Conservation (phyloP, 2,888 invertebrate species). For the Camponotus fellah region DNA sequence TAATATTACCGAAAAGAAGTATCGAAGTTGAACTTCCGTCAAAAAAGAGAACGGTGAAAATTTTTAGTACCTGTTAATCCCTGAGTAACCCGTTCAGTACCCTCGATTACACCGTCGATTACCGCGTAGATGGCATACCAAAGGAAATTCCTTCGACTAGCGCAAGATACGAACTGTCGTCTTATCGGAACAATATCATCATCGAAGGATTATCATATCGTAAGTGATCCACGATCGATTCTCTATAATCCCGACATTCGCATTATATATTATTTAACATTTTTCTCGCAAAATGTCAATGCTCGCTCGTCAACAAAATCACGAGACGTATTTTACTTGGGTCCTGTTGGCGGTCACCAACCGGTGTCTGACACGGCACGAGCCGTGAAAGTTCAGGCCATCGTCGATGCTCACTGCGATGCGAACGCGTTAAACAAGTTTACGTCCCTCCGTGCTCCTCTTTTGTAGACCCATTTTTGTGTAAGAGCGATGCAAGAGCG, state of each 20-base stretch:
- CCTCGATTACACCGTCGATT: conserved; percentile 57
- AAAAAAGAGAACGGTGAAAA: conserved; percentile 44
- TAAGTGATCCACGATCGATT: neutral
- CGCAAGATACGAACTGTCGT: conserved; percentile 58
- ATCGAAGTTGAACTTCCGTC: conserved; percentile 11
- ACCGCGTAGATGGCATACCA: conserved; percentile 68
- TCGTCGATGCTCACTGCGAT: conserved; percentile 27
- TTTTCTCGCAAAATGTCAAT: neutral
- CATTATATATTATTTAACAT: too few species aligned
- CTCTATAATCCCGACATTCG: neutral
- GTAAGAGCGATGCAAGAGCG: neutral
- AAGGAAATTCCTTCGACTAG: conserved; percentile 63
- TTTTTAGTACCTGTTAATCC: conserved; percentile 63
- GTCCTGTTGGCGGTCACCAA: conserved; percentile 28
- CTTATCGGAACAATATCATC: conserved; percentile 54
- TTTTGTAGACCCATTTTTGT: conserved; percentile 1
- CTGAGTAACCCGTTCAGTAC: conserved; percentile 57
- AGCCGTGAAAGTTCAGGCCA: conserved; percentile 41
- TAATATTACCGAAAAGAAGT: conserved; percentile 27
- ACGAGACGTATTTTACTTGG: conserved; percentile 26
- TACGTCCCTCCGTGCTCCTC: conserved; percentile 6
- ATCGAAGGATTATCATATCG: neutral
- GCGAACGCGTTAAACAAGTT: conserved; percentile 45
- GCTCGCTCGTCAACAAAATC: neutral
- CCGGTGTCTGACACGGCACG: conserved; percentile 24